phyloP scores from a whole-genome alignment of 2,888 invertebrate species.

The Folsomia candida region DNA sequence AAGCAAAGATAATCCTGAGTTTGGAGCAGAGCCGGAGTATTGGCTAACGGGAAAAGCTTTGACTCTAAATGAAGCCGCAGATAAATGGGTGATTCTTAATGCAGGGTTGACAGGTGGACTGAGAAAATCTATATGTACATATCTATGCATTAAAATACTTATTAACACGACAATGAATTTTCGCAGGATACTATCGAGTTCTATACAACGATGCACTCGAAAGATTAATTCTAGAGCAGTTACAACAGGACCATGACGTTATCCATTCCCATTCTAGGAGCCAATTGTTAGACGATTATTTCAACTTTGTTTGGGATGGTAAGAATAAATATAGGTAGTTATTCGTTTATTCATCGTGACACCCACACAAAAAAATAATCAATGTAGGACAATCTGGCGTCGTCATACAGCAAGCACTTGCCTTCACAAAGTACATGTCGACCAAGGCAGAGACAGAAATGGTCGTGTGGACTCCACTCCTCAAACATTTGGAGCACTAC shows the following conservation, averaged over 20 bases:
- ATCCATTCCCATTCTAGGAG: conserved; percentile 21
- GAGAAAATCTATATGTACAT: no score
- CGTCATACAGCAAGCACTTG: conserved; percentile 19
- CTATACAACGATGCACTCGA: conserved; percentile 24
- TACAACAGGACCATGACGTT: conserved; percentile 16
- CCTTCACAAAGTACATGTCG: conserved; percentile 23
- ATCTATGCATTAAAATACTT: no score
- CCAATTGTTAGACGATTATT: conserved; percentile 29
- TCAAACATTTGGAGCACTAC: conserved; percentile 16
- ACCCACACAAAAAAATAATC: no score
- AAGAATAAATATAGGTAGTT: no score
- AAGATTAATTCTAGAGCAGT: conserved; percentile 20
- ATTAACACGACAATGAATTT: no score
- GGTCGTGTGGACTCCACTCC: conserved; percentile 29
- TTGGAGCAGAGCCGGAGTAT: conserved; percentile 27
- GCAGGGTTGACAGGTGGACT: conserved; percentile 30
- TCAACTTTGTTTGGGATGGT: conserved; percentile 26
- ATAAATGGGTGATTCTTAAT: conserved; percentile 29
- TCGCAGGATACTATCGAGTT: conserved; percentile 30
- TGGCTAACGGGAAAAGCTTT: conserved; percentile 20
- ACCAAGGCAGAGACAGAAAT: conserved; percentile 25
- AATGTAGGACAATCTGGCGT: no score
- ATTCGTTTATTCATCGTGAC: no score
- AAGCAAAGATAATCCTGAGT: conserved; percentile 16
- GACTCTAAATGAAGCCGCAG: background rate